phyloP scores from a whole-genome alignment of 2,113 vertebrate genomes.

The Heterotilapia buettikoferi region DNA sequence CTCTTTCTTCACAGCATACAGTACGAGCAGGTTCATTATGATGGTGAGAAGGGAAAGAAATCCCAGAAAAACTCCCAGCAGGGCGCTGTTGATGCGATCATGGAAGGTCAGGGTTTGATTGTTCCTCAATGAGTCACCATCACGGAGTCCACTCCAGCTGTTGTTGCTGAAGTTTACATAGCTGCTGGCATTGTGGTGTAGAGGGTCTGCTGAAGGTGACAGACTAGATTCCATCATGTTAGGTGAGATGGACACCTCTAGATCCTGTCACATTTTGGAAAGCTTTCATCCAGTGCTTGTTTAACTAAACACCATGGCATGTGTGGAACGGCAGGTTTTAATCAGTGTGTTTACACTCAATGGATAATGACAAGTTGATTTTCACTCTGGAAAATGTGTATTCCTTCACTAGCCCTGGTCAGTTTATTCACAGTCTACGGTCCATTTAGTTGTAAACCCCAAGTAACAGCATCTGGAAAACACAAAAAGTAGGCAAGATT shows the following conservation, averaged over 20 bases:
- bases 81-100: constrained; percentile 43
- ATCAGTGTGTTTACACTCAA: background rate
- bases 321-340: background rate
- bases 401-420: background rate
- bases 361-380: background rate
- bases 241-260: background rate
- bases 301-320: background rate
- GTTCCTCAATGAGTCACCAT: background rate
- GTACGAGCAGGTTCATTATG: constrained; percentile 88
- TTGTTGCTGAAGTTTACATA: constrained; percentile 17
- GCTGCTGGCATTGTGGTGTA: background rate
- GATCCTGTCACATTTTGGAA: constrained; percentile 45
- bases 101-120: constrained; percentile 45
- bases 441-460: background rate
- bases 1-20: constrained; percentile 83
- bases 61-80: constrained; percentile 79
- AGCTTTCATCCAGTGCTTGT: background rate
- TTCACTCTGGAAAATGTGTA: background rate
- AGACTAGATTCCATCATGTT: constrained; percentile 47
- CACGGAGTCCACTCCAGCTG: background rate
- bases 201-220: constrained; percentile 5
- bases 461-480: constrained; percentile 33
- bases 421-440: background rate
- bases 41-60: constrained; percentile 82
- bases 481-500: background rate